Percentiles rank a stretch among this genome's conserved stretches.
phyloP scores from a whole-genome alignment of 2,888 invertebrate genomes.

The Drosophila dives region DNA sequence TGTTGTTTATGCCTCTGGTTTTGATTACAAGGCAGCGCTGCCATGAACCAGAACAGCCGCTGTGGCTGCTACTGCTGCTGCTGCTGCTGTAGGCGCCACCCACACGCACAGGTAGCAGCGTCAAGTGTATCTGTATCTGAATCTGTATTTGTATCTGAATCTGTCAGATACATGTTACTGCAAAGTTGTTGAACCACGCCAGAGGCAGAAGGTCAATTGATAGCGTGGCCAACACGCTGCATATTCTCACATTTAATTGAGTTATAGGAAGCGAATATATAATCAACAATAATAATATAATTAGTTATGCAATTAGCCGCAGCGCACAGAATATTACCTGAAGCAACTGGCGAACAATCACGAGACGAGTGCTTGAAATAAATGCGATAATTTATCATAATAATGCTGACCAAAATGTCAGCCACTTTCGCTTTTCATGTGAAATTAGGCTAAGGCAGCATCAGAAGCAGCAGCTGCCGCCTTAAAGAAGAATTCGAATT shows the following conservation, averaged over 20 bases:
- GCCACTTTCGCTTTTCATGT: constrained; percentile 47
- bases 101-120: constrained; percentile 40
- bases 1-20: constrained; percentile 46
- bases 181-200: constrained; percentile 49
- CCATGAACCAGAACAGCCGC: constrained; percentile 56
- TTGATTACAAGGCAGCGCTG: constrained; percentile 47
- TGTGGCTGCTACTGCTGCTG: background rate
- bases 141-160: constrained; percentile 29
- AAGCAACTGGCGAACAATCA: constrained; percentile 1
- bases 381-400: constrained; percentile 52
- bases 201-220: constrained; percentile 51
- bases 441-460: constrained; percentile 41
- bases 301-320: constrained; percentile 54
- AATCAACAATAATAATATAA: constrained; percentile 42
- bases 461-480: constrained; percentile 43
- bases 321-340: constrained; percentile 6
- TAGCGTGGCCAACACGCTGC: constrained; percentile 46
- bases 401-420: constrained; percentile 26
- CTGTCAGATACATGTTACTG: constrained; percentile 36
- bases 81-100: constrained; percentile 41
- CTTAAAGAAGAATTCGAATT: constrained; percentile 28
- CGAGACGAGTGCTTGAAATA: constrained; percentile 10
- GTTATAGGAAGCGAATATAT: constrained; percentile 44
- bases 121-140: constrained; percentile 38
- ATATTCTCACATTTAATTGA: constrained; percentile 44